Evolutionary conservation across 1,140 invertebrate species (phyloP).

Genomic region (Drusus annulatus): DNA sequence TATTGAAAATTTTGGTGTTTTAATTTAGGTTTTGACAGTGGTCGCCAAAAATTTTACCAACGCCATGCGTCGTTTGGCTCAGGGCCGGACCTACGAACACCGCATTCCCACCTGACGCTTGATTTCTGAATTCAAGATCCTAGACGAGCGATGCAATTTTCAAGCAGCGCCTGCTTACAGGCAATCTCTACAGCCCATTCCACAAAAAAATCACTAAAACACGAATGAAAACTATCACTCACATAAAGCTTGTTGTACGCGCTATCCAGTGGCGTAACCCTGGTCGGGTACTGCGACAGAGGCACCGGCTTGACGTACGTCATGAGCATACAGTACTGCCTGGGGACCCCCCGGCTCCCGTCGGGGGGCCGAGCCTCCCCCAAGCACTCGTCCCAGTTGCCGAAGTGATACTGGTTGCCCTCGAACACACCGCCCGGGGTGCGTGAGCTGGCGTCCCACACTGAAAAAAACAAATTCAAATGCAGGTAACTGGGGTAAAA

Average conservation of each 20-base stretch:
- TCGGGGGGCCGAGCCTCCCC: constrained; percentile 19
- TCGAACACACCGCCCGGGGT: constrained; percentile 60
- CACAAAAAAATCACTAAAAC: too few species aligned
- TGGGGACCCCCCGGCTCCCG: constrained; percentile 42
- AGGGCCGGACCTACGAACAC: too few species aligned
- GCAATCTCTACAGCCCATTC: background rate
- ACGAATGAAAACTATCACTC: too few species aligned
- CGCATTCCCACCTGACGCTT: too few species aligned
- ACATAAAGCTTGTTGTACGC: constrained; percentile 20
- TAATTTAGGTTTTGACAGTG: too few species aligned
- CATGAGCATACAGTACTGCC: constrained; percentile 62
- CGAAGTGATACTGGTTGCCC: constrained; percentile 62
- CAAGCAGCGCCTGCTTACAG: background rate
- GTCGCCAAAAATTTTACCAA: too few species aligned
- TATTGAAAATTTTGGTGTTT: too few species aligned
- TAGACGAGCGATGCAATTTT: too few species aligned
- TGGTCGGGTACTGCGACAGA: background rate
- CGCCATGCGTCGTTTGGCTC: too few species aligned
- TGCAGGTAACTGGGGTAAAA: too few species aligned
- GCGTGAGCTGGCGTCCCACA: constrained; percentile 64
- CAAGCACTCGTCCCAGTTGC: constrained; percentile 67
- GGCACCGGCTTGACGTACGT: constrained; percentile 46
- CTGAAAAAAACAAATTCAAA: constrained; percentile 58
- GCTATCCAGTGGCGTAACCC: background rate
- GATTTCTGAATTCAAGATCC: too few species aligned